Evolutionary conservation across 2,797 vertebrate species (phyloP).

Genomic region (Poeciliopsis paucimaculata): DNA sequence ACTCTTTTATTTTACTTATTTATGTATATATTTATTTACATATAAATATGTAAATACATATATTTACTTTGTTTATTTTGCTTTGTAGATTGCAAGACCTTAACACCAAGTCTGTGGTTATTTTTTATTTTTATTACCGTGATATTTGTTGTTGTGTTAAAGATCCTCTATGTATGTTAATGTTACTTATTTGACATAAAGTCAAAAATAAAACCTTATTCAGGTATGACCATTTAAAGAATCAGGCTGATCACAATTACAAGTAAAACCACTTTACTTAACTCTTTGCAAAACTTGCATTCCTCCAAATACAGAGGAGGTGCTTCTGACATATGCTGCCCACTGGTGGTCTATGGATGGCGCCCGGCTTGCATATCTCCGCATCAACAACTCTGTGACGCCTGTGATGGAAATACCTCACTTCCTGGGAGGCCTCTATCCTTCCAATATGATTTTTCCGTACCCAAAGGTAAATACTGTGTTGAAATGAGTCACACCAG

Average conservation of each 20-base stretch:
- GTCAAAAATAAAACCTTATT: too few species aligned
- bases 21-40: too few species aligned
- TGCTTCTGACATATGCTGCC: slow-evolving; percentile 78
- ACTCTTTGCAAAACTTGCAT: neutral
- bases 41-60: too few species aligned
- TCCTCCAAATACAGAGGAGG: slow-evolving; percentile 79
- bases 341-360: slow-evolving; percentile 88
- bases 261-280: neutral
- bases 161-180: too few species aligned
- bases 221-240: neutral
- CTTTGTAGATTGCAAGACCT: too few species aligned
- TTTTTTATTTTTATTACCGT: too few species aligned
- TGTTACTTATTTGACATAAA: too few species aligned
- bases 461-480: slow-evolving; percentile 83
- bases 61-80: too few species aligned
- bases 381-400: slow-evolving; percentile 85
- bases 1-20: too few species aligned
- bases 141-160: too few species aligned
- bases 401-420: slow-evolving; percentile 86
- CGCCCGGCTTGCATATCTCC: slow-evolving; percentile 83
- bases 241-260: neutral
- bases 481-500: neutral
- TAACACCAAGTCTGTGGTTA: too few species aligned
- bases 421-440: slow-evolving; percentile 85
- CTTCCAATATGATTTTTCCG: slow-evolving; percentile 79